Evolutionary conservation across 2,113 vertebrate species (phyloP), one percentile per base, ranked within the genome.

Genomic region (Xenopus laevis): DNA sequence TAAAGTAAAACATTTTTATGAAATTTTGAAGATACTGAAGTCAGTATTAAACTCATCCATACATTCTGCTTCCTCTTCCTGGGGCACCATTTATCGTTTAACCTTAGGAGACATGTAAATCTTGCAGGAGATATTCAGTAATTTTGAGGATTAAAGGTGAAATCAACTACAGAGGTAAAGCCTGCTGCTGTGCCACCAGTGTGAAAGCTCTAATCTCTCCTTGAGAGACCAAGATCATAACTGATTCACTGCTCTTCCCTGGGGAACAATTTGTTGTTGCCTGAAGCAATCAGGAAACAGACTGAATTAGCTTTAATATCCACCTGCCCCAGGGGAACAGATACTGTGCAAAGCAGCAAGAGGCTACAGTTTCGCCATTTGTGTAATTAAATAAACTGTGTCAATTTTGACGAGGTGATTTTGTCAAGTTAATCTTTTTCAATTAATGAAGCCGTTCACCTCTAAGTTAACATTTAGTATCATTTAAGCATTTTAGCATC

Each of bases 381-480:
- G 87, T 90, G 84, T 88, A 89, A 93, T 91, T 89, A 87, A 89
- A 91, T 91, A 90, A 86, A 84, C 85, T 81, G 82, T 82, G 88
- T 91, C 91, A 84, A 92, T 85, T 89, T 80, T 84, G 82, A 83
- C 83, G 79, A 82, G 83, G 87, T 79, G 78, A 71, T 76, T 83
- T 82, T 82, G 79, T 63, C 81, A 79, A 72, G 79, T 79, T 74
- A 83, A 69, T 72, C 58, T 78, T 75, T 23, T 0, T 0, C 11
- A 47, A 40, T 40, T 40, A 40, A 40, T 7, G 33, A 9, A 6
- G 8, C 33, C 1, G 5, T 40, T 40, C 6, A 40, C 2, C 33
- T 40, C 8, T 40, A 7, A 6, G 8, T 40, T 40, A 40, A 40
- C 33, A 4, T 40, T 40, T 40, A 40, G 6, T 40, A 40, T 40